Evolutionary conservation across 2,888 invertebrate genomes (phyloP).

Genomic region (Steinernema carpocapsae): DNA sequence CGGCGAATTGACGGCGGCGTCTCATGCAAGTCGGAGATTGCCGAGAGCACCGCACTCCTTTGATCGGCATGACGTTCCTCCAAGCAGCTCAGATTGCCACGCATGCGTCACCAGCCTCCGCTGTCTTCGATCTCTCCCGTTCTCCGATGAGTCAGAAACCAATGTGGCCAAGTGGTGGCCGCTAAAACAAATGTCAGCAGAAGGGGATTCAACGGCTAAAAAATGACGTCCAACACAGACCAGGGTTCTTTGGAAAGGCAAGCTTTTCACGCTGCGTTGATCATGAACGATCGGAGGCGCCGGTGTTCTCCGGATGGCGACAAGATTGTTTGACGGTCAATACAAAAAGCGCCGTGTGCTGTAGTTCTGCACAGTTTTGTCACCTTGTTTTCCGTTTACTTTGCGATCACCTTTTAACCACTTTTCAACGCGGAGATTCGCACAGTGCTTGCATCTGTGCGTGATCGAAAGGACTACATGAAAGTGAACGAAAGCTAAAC

Average conservation of each 20-base stretch:
- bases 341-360: not conserved
- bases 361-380: not conserved
- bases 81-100: not conserved
- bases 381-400: not conserved
- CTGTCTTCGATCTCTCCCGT: not conserved
- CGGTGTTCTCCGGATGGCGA: too few species aligned
- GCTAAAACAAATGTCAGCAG: slow-evolving; percentile 22
- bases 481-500: not conserved
- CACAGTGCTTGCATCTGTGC: too few species aligned
- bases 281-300: too few species aligned
- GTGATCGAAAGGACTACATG: too few species aligned
- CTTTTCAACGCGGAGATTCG: too few species aligned
- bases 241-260: too few species aligned
- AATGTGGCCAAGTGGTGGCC: not conserved
- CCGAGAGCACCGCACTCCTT: too few species aligned
- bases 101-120: slow-evolving; percentile 16
- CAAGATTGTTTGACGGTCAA: too few species aligned
- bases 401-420: too few species aligned
- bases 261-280: too few species aligned
- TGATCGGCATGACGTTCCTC: not conserved
- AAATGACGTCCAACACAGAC: too few species aligned
- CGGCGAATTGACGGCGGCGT: not conserved
- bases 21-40: not conserved
- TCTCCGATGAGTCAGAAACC: not conserved
- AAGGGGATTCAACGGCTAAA: too few species aligned